Evolutionary conservation across 2,888 invertebrate genomes (phyloP).

Genomic region (Cotesia congregata): DNA sequence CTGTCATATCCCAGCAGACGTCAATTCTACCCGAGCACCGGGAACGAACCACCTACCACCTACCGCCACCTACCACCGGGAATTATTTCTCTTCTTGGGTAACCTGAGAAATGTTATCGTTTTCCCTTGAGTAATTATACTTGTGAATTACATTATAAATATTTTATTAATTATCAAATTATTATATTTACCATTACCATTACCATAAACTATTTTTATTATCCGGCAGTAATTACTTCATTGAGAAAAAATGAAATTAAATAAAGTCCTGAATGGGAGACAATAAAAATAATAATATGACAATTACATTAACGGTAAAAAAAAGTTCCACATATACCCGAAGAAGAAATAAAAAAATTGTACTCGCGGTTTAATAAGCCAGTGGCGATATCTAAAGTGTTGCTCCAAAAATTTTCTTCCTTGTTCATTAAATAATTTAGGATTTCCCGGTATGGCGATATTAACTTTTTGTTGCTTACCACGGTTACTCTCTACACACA

Average conservation of each 20-base stretch:
- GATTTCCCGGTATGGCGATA: constrained; percentile 15
- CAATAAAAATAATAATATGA: constrained; percentile 48
- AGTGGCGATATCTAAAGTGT: constrained; percentile 31
- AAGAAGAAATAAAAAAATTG: constrained; percentile 26
- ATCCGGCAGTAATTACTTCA: constrained; percentile 21
- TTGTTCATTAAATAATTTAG: constrained; percentile 14
- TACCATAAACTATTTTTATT: background rate
- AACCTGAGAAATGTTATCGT: constrained; percentile 7
- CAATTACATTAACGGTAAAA: constrained; percentile 46
- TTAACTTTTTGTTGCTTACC: constrained; percentile 21
- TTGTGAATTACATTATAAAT: background rate
- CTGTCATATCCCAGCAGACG: constrained; percentile 12
- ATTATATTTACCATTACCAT: background rate
- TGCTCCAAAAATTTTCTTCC: constrained; percentile 13
- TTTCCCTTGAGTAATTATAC: constrained; percentile 16
- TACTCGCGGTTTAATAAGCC: constrained; percentile 48
- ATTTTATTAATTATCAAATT: constrained; percentile 2
- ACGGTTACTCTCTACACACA: background rate
- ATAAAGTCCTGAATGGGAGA: constrained; percentile 13
- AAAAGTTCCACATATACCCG: background rate
- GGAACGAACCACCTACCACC: background rate
- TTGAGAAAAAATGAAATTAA: constrained; percentile 21
- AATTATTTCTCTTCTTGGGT: constrained; percentile 8
- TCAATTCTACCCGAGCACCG: background rate
- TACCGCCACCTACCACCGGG: background rate